Evolutionary conservation across 2,797 vertebrate species (phyloP), one percentile per base, ranked within the genome.

Genomic region (Loriculus beryllinus): DNA sequence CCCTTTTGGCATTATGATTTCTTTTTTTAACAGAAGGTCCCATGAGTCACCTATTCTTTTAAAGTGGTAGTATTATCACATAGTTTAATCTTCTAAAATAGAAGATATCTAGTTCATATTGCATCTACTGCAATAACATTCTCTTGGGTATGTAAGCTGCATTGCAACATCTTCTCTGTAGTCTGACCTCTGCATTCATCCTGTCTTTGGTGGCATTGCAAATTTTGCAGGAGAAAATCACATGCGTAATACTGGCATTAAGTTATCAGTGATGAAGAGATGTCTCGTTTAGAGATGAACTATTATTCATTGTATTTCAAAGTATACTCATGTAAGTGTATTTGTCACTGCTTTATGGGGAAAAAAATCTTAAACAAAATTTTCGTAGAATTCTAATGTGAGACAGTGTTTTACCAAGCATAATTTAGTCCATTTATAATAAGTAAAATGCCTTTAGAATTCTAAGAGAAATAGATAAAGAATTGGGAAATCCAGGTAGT

Each of bases 401-500:
- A 45, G 10, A 33, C 33, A 77, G 48, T 81, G 42, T 74, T 95
- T 84, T 74, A 52, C 43, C 18, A 52, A 87, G 29, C n/a, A 43
- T 52, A 52, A 52, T 92, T 84, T 68, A 39, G 17, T 80, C 42
- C 39, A 85, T 85, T 92, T 92, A 63, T 77, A 82, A 63, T 72
- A 86, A 86, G 25, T 33, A 56, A 86, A 88, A 77, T 91, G 21
- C 10, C 35, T 76, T 82, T 63, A 56, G 49, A 94, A 74, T 25
- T 60, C 9, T 59, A 69, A 76, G 33, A 94, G 62, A 86, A 93
- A 70, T 87, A 72, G 57, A 83, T 80, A 83, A 90, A 69, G 69
- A 90, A 92, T 13, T 88, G 78, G 75, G 70, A 91, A 95, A 86
- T 88, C 85, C 94, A 96, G 90, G 90, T 92, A 94, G 77, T 92